phyloP scores from a whole-genome alignment of 1,140 invertebrate genomes.

The Elymnias hypermnestra region DNA sequence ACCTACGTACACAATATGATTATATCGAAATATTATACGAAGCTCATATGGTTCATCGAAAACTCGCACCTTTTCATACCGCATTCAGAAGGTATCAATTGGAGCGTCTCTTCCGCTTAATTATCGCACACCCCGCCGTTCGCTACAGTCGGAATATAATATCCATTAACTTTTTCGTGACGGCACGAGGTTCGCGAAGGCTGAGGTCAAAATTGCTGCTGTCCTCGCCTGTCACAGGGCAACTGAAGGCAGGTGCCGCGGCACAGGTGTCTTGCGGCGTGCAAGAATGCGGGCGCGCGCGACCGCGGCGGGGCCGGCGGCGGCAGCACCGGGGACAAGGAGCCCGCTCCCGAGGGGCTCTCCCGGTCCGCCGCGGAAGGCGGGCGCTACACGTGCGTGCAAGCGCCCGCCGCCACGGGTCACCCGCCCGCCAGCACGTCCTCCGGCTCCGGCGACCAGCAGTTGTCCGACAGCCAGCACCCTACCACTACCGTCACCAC shows the following conservation, averaged over 20 bases:
- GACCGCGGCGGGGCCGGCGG: slow-evolving; percentile 34
- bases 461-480: slow-evolving; percentile 85
- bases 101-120: slow-evolving; percentile 31
- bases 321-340: slow-evolving; percentile 56
- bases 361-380: slow-evolving; percentile 53
- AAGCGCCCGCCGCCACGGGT: slow-evolving; percentile 77
- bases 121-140: slow-evolving; percentile 51
- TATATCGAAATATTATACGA: slow-evolving; percentile 49
- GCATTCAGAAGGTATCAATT: slow-evolving; percentile 27
- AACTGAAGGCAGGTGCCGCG: slow-evolving; percentile 46
- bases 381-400: slow-evolving; percentile 75
- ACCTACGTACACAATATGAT: slow-evolving; percentile 23
- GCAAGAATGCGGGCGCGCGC: slow-evolving; percentile 45
- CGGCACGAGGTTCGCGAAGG: slow-evolving; percentile 39
- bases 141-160: slow-evolving; percentile 44
- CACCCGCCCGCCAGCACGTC: slow-evolving; percentile 80
- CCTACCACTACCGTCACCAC: slow-evolving; percentile 83
- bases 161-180: slow-evolving; percentile 61
- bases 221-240: slow-evolving; percentile 38
- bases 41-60: slow-evolving; percentile 57
- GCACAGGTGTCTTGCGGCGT: slow-evolving; percentile 54
- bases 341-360: slow-evolving; percentile 43
- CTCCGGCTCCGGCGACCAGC: slow-evolving; percentile 84
- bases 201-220: slow-evolving; percentile 48
- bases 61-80: slow-evolving; percentile 42